Conservation (phyloP, 2,113 vertebrate species). For the Helogale parvula region DNA sequence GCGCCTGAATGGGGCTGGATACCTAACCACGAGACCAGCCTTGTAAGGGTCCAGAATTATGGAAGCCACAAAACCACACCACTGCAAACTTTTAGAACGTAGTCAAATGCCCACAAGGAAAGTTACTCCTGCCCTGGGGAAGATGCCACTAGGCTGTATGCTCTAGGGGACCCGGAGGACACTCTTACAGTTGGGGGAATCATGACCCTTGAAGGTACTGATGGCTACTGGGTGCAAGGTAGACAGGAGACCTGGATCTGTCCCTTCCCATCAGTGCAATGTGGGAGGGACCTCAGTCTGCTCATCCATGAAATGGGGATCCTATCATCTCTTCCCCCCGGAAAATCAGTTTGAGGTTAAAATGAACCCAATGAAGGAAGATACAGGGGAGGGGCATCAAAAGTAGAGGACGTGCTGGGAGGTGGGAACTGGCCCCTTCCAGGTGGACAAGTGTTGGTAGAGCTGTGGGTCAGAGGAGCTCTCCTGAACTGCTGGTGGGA, state of each 20-base stretch:
- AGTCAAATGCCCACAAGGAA: background rate
- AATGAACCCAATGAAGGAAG: background rate
- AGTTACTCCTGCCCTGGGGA: background rate
- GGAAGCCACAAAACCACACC: background rate
- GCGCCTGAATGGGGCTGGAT: rapidly evolving
- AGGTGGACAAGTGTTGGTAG: rapidly evolving
- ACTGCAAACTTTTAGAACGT: background rate
- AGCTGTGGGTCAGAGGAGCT: background rate
- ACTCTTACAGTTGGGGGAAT: rapidly evolving
- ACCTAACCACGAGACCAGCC: rapidly evolving
- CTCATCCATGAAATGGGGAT: background rate
- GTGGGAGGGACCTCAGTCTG: background rate
- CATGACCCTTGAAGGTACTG: background rate
- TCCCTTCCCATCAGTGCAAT: too few relatives aligned
- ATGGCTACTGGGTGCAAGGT: too few relatives aligned
- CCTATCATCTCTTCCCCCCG: background rate
- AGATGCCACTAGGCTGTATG: rapidly evolving
- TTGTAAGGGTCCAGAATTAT: background rate
- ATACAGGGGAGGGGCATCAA: rapidly evolving
- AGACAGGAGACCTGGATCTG: background rate
- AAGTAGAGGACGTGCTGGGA: rapidly evolving
- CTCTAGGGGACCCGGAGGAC: background rate
- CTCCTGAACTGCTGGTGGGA: too few relatives aligned
- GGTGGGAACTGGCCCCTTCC: background rate
- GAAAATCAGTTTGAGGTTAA: background rate